Evolutionary conservation across 1,140 invertebrate species (phyloP).

Genomic region (Trachymyrmex cornetzi): DNA sequence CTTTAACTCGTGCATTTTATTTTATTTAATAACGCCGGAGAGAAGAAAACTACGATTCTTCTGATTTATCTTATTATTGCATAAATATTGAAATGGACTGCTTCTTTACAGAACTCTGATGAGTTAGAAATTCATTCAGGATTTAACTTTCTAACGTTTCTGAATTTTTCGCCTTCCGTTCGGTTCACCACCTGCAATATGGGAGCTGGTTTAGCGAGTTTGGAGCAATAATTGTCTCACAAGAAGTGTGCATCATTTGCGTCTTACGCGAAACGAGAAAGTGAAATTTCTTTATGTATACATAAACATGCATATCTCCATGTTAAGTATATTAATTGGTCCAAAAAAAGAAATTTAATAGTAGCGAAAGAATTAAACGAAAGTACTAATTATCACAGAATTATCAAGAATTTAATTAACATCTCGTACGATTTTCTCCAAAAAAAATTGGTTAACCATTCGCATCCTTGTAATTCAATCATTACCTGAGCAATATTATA

Average conservation of each 20-base stretch:
- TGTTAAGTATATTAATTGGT: constrained; percentile 14
- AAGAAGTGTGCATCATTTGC: constrained; percentile 39
- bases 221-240: neutral
- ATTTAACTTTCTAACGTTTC: constrained; percentile 62
- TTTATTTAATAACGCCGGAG: neutral
- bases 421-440: neutral
- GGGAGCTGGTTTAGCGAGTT: constrained; percentile 53
- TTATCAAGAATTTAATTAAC: constrained; percentile 13
- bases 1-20: neutral
- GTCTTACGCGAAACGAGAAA: constrained; percentile 18
- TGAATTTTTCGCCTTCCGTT: constrained; percentile 65
- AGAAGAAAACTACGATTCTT: neutral
- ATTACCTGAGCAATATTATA: neutral
- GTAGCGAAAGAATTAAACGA: neutral
- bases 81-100: constrained; percentile 4
- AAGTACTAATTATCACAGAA: neutral
- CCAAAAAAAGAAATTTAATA: neutral
- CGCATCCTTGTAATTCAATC: neutral
- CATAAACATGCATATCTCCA: constrained; percentile 26
- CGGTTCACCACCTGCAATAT: constrained; percentile 18
- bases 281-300: constrained; percentile 41
- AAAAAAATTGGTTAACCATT: neutral
- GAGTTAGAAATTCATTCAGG: constrained; percentile 62
- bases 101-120: neutral
- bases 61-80: constrained; percentile 5